Conservation (phyloP, 2,113 vertebrate species). For the Corydoras sp. region DNA sequence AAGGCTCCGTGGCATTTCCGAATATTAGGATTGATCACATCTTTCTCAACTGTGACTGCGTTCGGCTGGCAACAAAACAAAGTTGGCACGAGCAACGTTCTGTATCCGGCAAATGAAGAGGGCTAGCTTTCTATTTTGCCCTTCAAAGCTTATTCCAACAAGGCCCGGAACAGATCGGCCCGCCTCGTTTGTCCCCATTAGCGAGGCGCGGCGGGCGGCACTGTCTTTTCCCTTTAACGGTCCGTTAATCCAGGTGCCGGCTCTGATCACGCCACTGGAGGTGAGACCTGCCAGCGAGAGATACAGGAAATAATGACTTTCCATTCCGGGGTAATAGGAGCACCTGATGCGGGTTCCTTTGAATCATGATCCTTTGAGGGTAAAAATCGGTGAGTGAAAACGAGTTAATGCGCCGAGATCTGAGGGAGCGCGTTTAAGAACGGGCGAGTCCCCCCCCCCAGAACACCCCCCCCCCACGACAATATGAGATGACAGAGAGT, state of each 20-base stretch:
- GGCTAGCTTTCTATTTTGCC: not conserved
- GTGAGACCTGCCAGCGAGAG: constrained; percentile 7
- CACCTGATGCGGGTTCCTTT: not conserved
- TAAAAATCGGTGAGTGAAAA: not conserved
- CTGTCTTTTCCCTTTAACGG: constrained; percentile 2
- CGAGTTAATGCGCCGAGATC: not conserved
- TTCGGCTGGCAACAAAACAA: not conserved
- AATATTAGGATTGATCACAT: constrained; percentile 24
- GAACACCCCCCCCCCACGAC: not conserved
- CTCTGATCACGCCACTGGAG: constrained; percentile 5
- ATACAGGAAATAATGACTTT: constrained; percentile 20
- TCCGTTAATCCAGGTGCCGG: constrained; percentile 5
- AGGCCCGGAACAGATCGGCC: not conserved
- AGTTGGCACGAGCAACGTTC: not conserved
- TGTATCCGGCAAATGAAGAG: not conserved
- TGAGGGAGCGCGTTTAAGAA: constrained; percentile 10
- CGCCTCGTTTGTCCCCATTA: constrained; percentile 11
- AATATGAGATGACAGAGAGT: constrained; percentile 13
- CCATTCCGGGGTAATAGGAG: constrained; percentile 10
- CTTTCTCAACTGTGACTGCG: not conserved
- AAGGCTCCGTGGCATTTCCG: not conserved
- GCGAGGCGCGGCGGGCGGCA: not conserved
- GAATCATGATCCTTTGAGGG: not conserved
- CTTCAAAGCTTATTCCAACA: constrained; percentile 16
- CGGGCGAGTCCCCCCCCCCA: not conserved